Evolutionary conservation across 2,888 invertebrate species (phyloP), one percentile per base, ranked within the genome.

Genomic region (Andricus curvator): DNA sequence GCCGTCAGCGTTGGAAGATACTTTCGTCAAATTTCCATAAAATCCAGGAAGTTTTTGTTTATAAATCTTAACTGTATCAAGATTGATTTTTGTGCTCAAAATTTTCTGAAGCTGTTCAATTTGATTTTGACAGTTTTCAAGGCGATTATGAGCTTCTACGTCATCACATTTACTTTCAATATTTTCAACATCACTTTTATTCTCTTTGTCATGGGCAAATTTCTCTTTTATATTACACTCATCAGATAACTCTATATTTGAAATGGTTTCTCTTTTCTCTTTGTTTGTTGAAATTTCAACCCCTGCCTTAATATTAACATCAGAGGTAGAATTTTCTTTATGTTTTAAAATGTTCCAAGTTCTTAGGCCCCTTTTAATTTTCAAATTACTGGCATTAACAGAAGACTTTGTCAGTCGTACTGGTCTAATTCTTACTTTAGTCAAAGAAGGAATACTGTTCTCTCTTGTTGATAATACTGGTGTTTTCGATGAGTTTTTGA

Each of bases 41-140:
- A 85, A 56, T 25, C 80, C 82, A 0, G 87, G 82, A 66, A 91
- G 80, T 79, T 88, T 87, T 70, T 88, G 86, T 70, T 88, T 89
- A 81, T 90, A 91, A 33, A 83, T 87, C 44, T 86, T 85, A 1
- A 88, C 89, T 4, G 91, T 91, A n/a, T 83, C 82, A 1, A 88
- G 85, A 56, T 90, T 88, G 66, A 91, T 90, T 51, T 86, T 89
- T 3, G 91, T 90, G 8, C 83, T 83, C 44, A 91, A 81, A 78
- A 88, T 89, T 48, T 87, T 84, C 44, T 91, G 91, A 2, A 91
- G 86, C 6, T 84, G 85, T 66, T 89, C 88, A 77, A 91, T 91
- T 37, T 89, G 88, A 22, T 83, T 83, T 33, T 88, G 89, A 68
- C 89, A 91, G 67, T 82, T 88, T 70, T 87, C 87, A 37, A 90